phyloP scores from a whole-genome alignment of 2,888 invertebrate genomes.

The Osedax frankpressi region DNA sequence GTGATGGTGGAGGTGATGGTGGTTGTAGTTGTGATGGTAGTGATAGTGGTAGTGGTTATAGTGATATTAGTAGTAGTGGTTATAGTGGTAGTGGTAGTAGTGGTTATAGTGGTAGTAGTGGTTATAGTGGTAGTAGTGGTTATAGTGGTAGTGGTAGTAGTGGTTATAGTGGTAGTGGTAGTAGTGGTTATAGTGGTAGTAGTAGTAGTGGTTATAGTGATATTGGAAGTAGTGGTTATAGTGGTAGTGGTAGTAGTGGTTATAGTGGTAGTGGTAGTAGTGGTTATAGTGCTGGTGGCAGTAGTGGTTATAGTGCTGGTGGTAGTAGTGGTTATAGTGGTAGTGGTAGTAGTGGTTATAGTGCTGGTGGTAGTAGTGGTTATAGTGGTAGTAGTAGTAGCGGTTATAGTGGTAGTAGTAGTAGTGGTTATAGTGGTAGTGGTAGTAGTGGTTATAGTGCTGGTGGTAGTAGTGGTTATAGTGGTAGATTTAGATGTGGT shows the following conservation, averaged over 20 bases:
- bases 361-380: slow-evolving; percentile 51
- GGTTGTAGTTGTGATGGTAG: slow-evolving; percentile 58
- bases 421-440: slow-evolving; percentile 3
- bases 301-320: slow-evolving; percentile 13
- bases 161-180: slow-evolving; percentile 10
- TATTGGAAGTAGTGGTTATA: slow-evolving; percentile 53
- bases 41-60: slow-evolving; percentile 26
- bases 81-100: slow-evolving; percentile 14
- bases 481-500: background rate
- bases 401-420: slow-evolving; percentile 18
- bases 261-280: slow-evolving; percentile 14
- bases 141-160: slow-evolving; percentile 25
- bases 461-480: background rate
- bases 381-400: slow-evolving; percentile 49
- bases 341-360: background rate
- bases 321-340: slow-evolving; percentile 16
- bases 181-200: slow-evolving; percentile 2
- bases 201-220: background rate
- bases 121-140: slow-evolving; percentile 45
- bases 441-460: slow-evolving; percentile 13
- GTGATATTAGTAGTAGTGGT: slow-evolving; percentile 13
- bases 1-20: background rate
- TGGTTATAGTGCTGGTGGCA: slow-evolving; percentile 7
- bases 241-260: slow-evolving; percentile 46
- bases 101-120: slow-evolving; percentile 16